Conservation (phyloP, 2,113 vertebrate species). For the Aythya baeri region DNA sequence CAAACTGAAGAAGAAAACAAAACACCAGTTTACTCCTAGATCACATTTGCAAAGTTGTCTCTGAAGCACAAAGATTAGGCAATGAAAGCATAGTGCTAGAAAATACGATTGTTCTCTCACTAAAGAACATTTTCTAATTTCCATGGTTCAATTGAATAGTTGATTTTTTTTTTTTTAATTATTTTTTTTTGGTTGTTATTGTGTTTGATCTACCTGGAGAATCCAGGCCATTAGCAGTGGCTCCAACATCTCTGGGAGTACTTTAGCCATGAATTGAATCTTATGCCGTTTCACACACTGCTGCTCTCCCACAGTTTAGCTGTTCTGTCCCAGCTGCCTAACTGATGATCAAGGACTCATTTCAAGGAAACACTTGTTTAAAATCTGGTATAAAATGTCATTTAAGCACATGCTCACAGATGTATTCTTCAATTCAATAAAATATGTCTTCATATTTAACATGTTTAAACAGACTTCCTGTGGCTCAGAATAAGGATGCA, state of each 20-base stretch:
- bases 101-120: background rate
- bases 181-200: background rate
- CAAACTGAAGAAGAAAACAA: background rate
- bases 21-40: background rate
- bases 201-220: background rate
- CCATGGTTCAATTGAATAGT: background rate
- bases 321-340: constrained; percentile 9
- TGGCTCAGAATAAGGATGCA: background rate
- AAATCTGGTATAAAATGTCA: background rate
- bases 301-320: background rate
- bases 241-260: constrained; percentile 1
- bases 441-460: background rate
- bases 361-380: background rate
- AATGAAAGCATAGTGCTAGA: background rate
- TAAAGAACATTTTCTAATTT: constrained; percentile 16
- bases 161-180: too few relatives aligned
- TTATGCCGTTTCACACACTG: constrained; percentile 16
- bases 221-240: background rate
- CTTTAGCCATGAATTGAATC: background rate
- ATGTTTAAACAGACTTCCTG: background rate
- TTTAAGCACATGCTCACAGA: background rate
- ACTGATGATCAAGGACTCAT: background rate
- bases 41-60: background rate
- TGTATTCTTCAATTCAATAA: background rate
- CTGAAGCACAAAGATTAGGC: background rate